Conservation (phyloP, 2,797 vertebrate species). For the Catharus ustulatus region DNA sequence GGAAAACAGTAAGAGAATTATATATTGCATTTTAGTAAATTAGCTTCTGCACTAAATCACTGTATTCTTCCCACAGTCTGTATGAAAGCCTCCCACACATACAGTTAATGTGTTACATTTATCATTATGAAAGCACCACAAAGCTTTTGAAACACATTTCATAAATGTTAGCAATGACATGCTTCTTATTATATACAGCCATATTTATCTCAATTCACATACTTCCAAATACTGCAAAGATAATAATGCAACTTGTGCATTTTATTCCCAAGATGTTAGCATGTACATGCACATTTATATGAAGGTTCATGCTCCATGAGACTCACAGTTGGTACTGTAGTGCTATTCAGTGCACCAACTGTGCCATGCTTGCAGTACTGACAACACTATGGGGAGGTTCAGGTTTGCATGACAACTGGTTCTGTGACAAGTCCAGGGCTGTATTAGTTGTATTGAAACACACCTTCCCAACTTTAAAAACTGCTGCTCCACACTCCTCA, state of each 20-base stretch:
- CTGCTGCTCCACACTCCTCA: background rate
- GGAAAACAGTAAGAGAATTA: background rate
- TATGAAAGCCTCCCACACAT: background rate
- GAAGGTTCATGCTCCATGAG: background rate
- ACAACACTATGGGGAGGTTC: background rate
- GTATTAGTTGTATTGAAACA: background rate
- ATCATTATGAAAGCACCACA: background rate
- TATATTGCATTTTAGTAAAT: background rate
- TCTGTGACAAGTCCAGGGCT: background rate
- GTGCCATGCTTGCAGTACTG: background rate
- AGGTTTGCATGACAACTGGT: background rate
- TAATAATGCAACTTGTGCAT: background rate
- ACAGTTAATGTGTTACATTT: background rate
- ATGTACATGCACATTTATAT: rapidly evolving
- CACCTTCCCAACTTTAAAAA: background rate
- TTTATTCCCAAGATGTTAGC: background rate
- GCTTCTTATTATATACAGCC: background rate
- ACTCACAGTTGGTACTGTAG: background rate
- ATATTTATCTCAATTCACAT: background rate
- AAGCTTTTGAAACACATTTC: background rate
- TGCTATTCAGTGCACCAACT: background rate
- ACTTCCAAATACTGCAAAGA: background rate
- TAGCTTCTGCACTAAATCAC: background rate
- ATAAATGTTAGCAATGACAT: background rate
- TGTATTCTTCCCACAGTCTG: background rate